These are phyloP conservation scores for Pogonognathellus flavescens DNA, from an alignment of 1,140 invertebrate species.

Conservation along the genomic window DNA sequence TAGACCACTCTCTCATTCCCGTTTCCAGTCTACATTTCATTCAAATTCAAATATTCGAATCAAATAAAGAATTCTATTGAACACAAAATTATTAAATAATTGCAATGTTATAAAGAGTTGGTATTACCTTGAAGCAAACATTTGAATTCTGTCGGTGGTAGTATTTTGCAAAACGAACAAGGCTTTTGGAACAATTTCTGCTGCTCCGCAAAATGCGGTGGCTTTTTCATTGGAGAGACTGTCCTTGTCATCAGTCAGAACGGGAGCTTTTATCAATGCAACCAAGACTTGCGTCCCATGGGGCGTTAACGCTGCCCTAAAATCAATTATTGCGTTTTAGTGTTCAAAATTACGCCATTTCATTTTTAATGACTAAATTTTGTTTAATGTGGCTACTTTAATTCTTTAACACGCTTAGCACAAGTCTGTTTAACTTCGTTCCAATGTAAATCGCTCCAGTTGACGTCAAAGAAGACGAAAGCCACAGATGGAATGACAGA, in stretches of 20 bases:
- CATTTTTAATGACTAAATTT: neutral
- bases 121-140: conserved; percentile 61
- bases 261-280: conserved; percentile 85
- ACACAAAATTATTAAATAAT: neutral
- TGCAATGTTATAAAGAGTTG: conserved; percentile 32
- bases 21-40: conserved; percentile 81
- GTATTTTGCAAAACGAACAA: conserved; percentile 86
- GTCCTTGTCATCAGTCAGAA: conserved; percentile 87
- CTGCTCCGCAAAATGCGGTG: conserved; percentile 87
- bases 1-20: conserved; percentile 92
- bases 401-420: conserved; percentile 87
- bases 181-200: conserved; percentile 91
- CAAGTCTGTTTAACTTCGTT: conserved; percentile 95
- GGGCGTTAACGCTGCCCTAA: conserved; percentile 78
- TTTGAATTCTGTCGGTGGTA: conserved; percentile 63
- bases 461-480: conserved; percentile 95
- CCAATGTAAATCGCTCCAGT: conserved; percentile 96
- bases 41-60: neutral
- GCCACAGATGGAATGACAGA: conserved; percentile 91
- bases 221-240: conserved; percentile 88
- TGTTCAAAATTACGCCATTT: neutral
- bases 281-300: conserved; percentile 88
- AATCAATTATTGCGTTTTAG: too few relatives aligned
- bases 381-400: conserved; percentile 75
- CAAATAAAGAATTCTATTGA: neutral